Percentiles rank a stretch among this genome's conserved stretches.
Conservation (phyloP, 2,113 vertebrate genomes). For the Austrofundulus limnaeus region DNA sequence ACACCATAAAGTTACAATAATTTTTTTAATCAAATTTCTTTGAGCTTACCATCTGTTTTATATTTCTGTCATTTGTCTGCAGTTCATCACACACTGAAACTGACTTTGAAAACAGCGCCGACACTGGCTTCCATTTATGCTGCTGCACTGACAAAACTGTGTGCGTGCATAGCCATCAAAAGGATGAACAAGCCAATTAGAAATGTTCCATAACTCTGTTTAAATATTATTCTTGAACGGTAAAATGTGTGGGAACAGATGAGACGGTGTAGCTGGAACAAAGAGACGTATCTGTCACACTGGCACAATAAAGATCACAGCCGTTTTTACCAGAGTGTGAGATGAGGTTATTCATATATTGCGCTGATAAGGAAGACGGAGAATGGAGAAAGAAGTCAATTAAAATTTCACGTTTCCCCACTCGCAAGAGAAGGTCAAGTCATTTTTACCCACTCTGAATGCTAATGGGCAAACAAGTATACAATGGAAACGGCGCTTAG, state of each 20-base stretch:
- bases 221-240: constrained; percentile 26
- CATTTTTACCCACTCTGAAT: constrained; percentile 66
- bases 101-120: neutral
- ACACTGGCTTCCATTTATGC: neutral
- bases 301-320: constrained; percentile 51
- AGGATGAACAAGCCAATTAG: constrained; percentile 15
- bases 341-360: constrained; percentile 67
- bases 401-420: constrained; percentile 64
- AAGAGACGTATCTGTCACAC: constrained; percentile 51
- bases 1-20: no score
- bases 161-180: constrained; percentile 3
- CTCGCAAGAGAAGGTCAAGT: constrained; percentile 70
- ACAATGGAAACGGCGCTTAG: constrained; percentile 45
- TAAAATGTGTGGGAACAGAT: constrained; percentile 38
- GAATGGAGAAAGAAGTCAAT: constrained; percentile 66
- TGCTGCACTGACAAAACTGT: neutral
- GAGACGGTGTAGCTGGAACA: constrained; percentile 11
- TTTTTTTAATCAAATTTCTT: no score
- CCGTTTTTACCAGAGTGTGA: constrained; percentile 42
- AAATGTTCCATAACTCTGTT: constrained; percentile 14
- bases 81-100: neutral
- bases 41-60: no score
- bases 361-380: constrained; percentile 53
- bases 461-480: constrained; percentile 63
- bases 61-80: neutral